phyloP scores from a whole-genome alignment of 2,797 vertebrate genomes.

The Craterocephalus amniculus region DNA sequence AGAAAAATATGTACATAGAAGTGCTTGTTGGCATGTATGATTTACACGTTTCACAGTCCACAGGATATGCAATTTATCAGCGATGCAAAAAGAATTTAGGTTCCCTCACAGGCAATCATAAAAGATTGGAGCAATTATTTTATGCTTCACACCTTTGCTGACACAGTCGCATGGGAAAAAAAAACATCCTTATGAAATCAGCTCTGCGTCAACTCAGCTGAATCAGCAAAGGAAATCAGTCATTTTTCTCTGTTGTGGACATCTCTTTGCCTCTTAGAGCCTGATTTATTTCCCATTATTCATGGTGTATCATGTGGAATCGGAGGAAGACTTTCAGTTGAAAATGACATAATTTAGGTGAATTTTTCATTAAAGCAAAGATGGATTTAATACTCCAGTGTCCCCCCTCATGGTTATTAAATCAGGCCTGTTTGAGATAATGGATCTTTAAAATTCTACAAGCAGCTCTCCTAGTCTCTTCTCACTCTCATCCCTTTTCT shows the following conservation, averaged over 20 bases:
- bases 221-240: slow-evolving; percentile 61
- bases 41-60: slow-evolving; percentile 58
- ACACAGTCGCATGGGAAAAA: slow-evolving; percentile 52
- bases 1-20: slow-evolving; percentile 24
- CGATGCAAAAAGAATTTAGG: slow-evolving; percentile 34
- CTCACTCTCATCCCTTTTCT: slow-evolving; percentile 45
- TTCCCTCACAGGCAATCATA: slow-evolving; percentile 35
- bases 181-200: slow-evolving; percentile 56
- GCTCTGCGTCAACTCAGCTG: slow-evolving; percentile 52
- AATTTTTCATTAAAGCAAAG: slow-evolving; percentile 73
- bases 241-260: slow-evolving; percentile 47
- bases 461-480: slow-evolving; percentile 67
- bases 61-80: slow-evolving; percentile 45
- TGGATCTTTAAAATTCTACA: slow-evolving; percentile 81
- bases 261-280: slow-evolving; percentile 24
- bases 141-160: slow-evolving; percentile 55
- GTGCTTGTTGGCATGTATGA: slow-evolving; percentile 43
- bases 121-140: slow-evolving; percentile 61
- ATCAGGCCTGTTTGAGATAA: slow-evolving; percentile 79
- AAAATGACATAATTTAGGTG: slow-evolving; percentile 71
- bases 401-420: slow-evolving; percentile 75
- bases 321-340: slow-evolving; percentile 48
- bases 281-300: slow-evolving; percentile 57
- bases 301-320: slow-evolving; percentile 22
- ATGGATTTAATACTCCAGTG: slow-evolving; percentile 70